These are phyloP conservation scores for Drosophila rhopaloa DNA, from an alignment of 1,140 invertebrate genomes.

Conservation along the genomic window DNA sequence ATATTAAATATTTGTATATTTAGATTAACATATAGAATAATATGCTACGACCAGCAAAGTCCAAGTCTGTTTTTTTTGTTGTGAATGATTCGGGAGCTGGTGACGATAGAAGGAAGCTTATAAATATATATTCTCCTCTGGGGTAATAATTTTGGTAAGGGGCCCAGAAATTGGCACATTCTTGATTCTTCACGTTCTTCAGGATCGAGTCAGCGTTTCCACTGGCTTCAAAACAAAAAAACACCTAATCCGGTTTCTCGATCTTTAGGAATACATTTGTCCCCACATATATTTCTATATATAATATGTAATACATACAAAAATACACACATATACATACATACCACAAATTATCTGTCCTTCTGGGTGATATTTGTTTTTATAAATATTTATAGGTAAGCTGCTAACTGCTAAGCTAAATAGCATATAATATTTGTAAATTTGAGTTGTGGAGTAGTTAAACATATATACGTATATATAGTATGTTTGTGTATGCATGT, in stretches of 20 bases:
- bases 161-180: conserved; percentile 22
- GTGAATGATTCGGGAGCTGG: conserved; percentile 29
- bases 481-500: conserved; percentile 37
- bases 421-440: conserved; percentile 32
- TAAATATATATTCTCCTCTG: conserved; percentile 15
- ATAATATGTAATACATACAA: conserved; percentile 48
- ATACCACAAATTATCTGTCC: conserved; percentile 23
- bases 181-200: background rate
- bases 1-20: conserved; percentile 29
- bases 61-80: conserved; percentile 42
- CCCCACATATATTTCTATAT: conserved; percentile 7
- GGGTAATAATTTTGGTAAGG: background rate
- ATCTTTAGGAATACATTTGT: conserved; percentile 10
- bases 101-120: conserved; percentile 24
- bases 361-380: background rate
- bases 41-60: conserved; percentile 62
- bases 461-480: conserved; percentile 18
- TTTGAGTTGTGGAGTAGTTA: conserved; percentile 27
- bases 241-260: background rate
- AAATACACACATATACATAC: conserved; percentile 42
- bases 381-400: conserved; percentile 33
- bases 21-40: conserved; percentile 46
- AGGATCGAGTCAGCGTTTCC: background rate
- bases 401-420: conserved; percentile 44
- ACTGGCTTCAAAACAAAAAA: conserved; percentile 3